phyloP scores from a whole-genome alignment of 2,888 invertebrate species.

The Masnerella sp. region DNA sequence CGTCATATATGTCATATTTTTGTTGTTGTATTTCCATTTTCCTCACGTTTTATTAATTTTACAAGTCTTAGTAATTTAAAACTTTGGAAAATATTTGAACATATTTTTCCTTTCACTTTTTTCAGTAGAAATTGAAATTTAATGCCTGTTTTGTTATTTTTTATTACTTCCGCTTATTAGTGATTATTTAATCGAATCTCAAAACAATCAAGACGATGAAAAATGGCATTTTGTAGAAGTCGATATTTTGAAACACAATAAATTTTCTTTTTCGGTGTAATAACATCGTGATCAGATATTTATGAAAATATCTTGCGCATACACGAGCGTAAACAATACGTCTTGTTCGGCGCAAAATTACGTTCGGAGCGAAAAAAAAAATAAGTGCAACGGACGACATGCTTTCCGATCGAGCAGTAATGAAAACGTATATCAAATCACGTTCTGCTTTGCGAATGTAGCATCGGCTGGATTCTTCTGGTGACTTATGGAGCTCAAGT shows the following conservation, averaged over 20 bases:
- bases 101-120: not conserved
- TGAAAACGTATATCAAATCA: slow-evolving; percentile 37
- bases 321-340: not conserved
- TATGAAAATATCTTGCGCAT: not conserved
- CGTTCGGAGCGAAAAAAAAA: slow-evolving; percentile 2
- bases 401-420: slow-evolving; percentile 7
- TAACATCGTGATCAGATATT: slow-evolving; percentile 1
- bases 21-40: too few species aligned
- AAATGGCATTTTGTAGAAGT: not conserved
- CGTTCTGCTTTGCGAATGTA: slow-evolving; percentile 76
- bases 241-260: not conserved
- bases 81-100: not conserved
- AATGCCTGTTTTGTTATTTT: not conserved
- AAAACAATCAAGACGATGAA: not conserved
- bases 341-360: slow-evolving; percentile 23
- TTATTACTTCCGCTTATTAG: too few species aligned
- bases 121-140: not conserved
- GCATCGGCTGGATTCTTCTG: slow-evolving; percentile 88
- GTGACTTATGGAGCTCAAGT: slow-evolving; percentile 86
- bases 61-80: not conserved
- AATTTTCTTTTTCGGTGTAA: not conserved
- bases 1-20: not conserved
- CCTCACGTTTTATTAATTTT: too few species aligned
- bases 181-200: too few species aligned
- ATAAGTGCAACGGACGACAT: not conserved